phyloP scores from a whole-genome alignment of 2,888 invertebrate genomes.

The Portevinia maculata region DNA sequence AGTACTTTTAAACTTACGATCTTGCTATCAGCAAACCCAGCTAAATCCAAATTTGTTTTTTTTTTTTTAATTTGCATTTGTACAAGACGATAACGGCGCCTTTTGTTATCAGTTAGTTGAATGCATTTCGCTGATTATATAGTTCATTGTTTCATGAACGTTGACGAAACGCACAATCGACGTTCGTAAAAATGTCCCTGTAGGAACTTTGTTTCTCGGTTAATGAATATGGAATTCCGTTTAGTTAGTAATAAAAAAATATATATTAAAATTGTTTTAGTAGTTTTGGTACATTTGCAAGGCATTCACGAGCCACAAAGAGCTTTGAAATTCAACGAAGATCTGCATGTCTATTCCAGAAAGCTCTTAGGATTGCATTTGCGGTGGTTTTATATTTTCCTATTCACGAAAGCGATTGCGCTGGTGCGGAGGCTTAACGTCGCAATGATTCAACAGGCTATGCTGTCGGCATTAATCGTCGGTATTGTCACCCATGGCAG shows the following conservation, averaged over 20 bases:
- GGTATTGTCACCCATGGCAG: too few species aligned
- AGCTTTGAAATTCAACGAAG: too few species aligned
- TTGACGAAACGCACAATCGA: slow-evolving; percentile 26
- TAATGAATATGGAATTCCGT: slow-evolving; percentile 24
- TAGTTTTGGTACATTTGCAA: not conserved
- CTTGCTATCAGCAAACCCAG: slow-evolving; percentile 22
- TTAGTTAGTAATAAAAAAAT: slow-evolving; percentile 36
- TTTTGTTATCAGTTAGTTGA: slow-evolving; percentile 4
- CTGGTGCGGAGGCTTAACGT: too few species aligned
- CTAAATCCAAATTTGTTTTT: slow-evolving; percentile 15
- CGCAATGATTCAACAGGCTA: too few species aligned
- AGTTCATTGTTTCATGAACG: not conserved
- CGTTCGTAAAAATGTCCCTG: slow-evolving; percentile 17
- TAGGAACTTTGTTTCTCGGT: slow-evolving; percentile 8
- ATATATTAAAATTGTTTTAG: not conserved
- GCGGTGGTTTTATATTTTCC: too few species aligned
- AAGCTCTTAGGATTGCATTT: too few species aligned
- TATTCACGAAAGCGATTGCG: too few species aligned
- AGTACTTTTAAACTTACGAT: slow-evolving; percentile 55
- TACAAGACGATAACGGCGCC: slow-evolving; percentile 41
- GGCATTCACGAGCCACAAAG: not conserved
- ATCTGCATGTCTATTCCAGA: too few species aligned
- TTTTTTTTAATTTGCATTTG: slow-evolving; percentile 63
- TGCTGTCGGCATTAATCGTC: too few species aligned
- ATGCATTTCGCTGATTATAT: slow-evolving; percentile 39